Conservation (phyloP, 2,888 invertebrate genomes). For the Listrodromus nycthemerus region DNA sequence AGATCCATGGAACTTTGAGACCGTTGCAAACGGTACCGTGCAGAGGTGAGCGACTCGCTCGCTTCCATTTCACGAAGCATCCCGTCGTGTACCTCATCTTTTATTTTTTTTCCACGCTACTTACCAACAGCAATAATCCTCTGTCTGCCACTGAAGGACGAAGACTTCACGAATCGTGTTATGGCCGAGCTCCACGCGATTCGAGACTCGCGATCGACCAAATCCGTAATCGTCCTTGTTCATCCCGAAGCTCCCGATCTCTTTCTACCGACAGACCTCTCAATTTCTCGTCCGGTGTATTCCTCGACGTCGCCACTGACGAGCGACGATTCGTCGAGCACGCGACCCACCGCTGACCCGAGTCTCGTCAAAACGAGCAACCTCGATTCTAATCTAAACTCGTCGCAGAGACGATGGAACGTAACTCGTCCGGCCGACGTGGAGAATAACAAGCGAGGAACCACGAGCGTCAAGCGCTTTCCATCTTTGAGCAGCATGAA, state of each 20-base stretch:
- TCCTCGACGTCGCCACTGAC: slow-evolving; percentile 1
- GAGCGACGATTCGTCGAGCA: not conserved
- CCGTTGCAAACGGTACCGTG: slow-evolving; percentile 85
- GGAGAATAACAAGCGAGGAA: slow-evolving; percentile 29
- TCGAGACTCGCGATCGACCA: slow-evolving; percentile 83
- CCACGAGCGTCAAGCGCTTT: slow-evolving; percentile 60
- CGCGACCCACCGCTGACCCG: slow-evolving; percentile 32
- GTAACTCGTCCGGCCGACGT: not conserved
- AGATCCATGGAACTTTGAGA: slow-evolving; percentile 83
- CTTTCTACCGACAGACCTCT: slow-evolving; percentile 80
- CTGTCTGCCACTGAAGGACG: slow-evolving; percentile 85
- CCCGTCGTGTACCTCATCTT: not conserved
- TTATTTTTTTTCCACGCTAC: not conserved
- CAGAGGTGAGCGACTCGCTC: slow-evolving; percentile 83
- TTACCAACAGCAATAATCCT: slow-evolving; percentile 84
- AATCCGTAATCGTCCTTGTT: slow-evolving; percentile 84
- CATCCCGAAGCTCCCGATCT: slow-evolving; percentile 82
- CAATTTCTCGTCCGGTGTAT: slow-evolving; percentile 67
- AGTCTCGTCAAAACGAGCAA: slow-evolving; percentile 26
- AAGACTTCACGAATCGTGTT: slow-evolving; percentile 80
- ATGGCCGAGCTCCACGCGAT: slow-evolving; percentile 84
- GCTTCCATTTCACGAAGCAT: not conserved
- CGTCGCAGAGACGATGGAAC: slow-evolving; percentile 4
- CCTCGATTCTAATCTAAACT: slow-evolving; percentile 42
- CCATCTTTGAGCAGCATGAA: slow-evolving; percentile 45